These are phyloP conservation scores for Crossocerus cetratus DNA, from an alignment of 2,888 invertebrate genomes.

Conservation along the genomic window DNA sequence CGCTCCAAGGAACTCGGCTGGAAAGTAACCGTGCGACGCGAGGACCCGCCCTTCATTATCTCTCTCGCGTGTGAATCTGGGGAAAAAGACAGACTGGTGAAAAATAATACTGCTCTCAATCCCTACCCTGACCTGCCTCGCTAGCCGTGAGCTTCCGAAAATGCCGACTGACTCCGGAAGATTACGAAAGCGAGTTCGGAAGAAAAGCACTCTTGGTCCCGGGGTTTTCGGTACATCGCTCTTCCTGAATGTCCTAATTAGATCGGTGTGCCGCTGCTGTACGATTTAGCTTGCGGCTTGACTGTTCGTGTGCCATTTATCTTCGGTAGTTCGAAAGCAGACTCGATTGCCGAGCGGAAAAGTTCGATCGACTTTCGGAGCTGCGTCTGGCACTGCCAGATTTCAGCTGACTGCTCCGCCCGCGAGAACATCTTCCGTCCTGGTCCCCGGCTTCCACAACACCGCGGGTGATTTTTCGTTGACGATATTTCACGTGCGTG, in stretches of 20 bases:
- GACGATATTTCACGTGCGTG: slow-evolving; percentile 20
- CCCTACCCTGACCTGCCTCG: not conserved
- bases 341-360: slow-evolving; percentile 28
- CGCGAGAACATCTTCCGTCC: slow-evolving; percentile 40
- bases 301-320: too few relatives aligned
- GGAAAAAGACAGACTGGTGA: not conserved
- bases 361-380: slow-evolving; percentile 31
- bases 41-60: slow-evolving; percentile 4
- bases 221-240: too few relatives aligned
- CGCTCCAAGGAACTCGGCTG: not conserved
- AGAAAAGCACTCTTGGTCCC: too few relatives aligned
- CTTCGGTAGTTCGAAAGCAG: slow-evolving; percentile 12
- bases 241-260: too few relatives aligned
- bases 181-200: too few relatives aligned
- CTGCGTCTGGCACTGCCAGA: slow-evolving; percentile 31
- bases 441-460: slow-evolving; percentile 2
- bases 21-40: slow-evolving; percentile 7
- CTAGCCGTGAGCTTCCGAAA: too few relatives aligned
- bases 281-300: too few relatives aligned
- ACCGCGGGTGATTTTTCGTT: not conserved
- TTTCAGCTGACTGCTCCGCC: slow-evolving; percentile 33
- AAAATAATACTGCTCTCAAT: not conserved
- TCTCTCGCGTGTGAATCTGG: not conserved
- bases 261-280: too few relatives aligned
- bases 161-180: too few relatives aligned